Conservation (phyloP, 2,888 invertebrate genomes). For the Fabriciana adippe region DNA sequence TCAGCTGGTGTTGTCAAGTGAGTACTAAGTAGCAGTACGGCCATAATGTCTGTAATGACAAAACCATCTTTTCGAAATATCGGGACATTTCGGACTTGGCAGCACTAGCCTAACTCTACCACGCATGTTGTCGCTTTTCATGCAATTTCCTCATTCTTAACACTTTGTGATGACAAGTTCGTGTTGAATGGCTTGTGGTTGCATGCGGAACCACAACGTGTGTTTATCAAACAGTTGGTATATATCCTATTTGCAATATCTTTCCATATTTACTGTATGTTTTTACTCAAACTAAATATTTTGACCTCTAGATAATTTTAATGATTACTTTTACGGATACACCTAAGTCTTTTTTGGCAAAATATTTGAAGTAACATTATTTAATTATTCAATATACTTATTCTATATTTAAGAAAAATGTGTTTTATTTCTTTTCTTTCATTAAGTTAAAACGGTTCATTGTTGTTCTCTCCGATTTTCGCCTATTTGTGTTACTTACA, state of each 20-base stretch:
- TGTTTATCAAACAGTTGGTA: slow-evolving; percentile 49
- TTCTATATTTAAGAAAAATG: slow-evolving; percentile 74
- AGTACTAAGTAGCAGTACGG: not conserved
- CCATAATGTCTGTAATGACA: not conserved
- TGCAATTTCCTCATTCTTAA: slow-evolving; percentile 48
- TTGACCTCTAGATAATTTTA: slow-evolving; percentile 75
- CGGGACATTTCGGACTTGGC: slow-evolving; percentile 5
- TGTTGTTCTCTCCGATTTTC: no score
- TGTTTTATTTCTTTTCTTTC: slow-evolving; percentile 61
- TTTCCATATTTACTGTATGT: slow-evolving; percentile 60
- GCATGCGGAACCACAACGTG: slow-evolving; percentile 55
- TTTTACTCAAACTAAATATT: slow-evolving; percentile 73
- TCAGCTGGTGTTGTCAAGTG: slow-evolving; percentile 39
- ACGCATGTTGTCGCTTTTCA: slow-evolving; percentile 54
- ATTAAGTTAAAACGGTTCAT: not conserved
- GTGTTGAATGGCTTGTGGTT: slow-evolving; percentile 43
- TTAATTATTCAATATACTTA: slow-evolving; percentile 83
- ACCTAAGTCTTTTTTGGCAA: slow-evolving; percentile 80
- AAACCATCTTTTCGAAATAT: not conserved
- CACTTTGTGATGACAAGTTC: slow-evolving; percentile 72
- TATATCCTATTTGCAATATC: slow-evolving; percentile 61
- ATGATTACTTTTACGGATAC: slow-evolving; percentile 79
- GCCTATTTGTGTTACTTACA: no score
- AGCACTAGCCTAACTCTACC: slow-evolving; percentile 30
- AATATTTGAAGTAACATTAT: slow-evolving; percentile 81